phyloP scores from a whole-genome alignment of 2,113 vertebrate species.

The Centropristis striata region DNA sequence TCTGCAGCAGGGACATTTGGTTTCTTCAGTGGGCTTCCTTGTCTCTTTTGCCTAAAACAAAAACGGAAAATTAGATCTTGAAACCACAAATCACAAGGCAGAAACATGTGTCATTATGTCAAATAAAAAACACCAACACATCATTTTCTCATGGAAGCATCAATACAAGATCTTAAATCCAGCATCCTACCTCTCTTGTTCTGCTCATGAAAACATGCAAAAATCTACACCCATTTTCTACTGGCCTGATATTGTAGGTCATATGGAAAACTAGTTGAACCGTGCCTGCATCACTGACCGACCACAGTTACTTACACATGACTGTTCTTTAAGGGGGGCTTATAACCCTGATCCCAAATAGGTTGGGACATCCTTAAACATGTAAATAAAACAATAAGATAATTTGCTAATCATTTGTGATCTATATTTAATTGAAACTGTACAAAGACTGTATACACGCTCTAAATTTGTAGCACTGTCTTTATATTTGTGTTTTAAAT shows the following conservation, averaged over 20 bases:
- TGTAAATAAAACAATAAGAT: too few relatives aligned
- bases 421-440: too few relatives aligned
- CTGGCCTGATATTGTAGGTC: background rate
- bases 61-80: background rate
- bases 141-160: background rate
- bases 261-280: background rate
- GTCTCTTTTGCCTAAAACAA: constrained; percentile 43
- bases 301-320: too few relatives aligned
- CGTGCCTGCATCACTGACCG: background rate
- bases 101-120: background rate
- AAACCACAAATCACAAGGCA: background rate
- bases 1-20: background rate
- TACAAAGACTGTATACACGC: too few relatives aligned
- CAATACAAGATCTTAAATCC: background rate
- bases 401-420: too few relatives aligned
- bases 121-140: background rate
- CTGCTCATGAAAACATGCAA: background rate
- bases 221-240: background rate
- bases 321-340: background rate
- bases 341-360: too few relatives aligned
- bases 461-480: too few relatives aligned
- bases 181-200: background rate
- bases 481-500: too few relatives aligned
- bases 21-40: constrained; percentile 12
- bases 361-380: too few relatives aligned